These are phyloP conservation scores for Pygoscelis antarcticus DNA, from an alignment of 2,113 vertebrate genomes.

Conservation along the genomic window DNA sequence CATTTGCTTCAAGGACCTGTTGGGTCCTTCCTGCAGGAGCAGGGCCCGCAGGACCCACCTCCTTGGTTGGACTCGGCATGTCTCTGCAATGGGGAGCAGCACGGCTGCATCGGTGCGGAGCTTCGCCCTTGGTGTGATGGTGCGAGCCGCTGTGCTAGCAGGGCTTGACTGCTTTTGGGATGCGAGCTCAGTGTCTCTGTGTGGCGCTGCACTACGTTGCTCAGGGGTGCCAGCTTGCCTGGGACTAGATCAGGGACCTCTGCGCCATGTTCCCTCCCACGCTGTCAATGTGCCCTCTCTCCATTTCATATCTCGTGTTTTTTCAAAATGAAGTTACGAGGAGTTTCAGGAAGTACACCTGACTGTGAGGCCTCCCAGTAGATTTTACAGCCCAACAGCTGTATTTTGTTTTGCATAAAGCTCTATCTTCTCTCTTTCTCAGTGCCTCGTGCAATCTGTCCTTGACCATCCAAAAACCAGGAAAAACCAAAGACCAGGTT, in stretches of 20 bases:
- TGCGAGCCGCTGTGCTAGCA: fast-evolving
- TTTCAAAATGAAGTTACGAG: background rate
- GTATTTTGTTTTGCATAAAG: background rate
- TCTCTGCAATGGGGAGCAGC: background rate
- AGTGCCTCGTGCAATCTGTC: background rate
- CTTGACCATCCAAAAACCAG: background rate
- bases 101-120: fast-evolving
- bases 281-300: background rate
- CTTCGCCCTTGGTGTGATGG: background rate
- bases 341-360: background rate
- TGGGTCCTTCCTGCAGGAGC: background rate
- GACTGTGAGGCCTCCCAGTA: background rate
- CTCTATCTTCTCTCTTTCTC: background rate
- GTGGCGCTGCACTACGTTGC: fast-evolving
- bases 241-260: background rate
- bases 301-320: fast-evolving
- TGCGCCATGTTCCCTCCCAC: background rate
- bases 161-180: background rate
- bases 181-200: fast-evolving
- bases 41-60: background rate
- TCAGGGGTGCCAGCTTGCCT: background rate
- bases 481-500: background rate
- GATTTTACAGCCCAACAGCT: background rate
- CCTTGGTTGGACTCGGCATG: background rate
- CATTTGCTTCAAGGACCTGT: background rate